phyloP scores from a whole-genome alignment of 2,888 invertebrate genomes.

The Stenodema calcarata region DNA sequence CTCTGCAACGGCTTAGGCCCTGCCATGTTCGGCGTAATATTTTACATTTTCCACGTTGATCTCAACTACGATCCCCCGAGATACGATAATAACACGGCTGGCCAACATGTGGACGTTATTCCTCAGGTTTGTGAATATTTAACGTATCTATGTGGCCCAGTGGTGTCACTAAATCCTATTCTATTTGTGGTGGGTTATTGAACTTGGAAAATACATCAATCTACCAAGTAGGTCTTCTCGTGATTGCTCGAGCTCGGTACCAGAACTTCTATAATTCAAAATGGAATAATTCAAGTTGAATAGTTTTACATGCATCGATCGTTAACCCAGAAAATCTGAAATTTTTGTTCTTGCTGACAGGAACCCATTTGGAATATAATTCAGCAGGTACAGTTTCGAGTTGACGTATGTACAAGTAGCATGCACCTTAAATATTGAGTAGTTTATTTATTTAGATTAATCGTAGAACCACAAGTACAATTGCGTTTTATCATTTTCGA shows the following conservation, averaged over 20 bases:
- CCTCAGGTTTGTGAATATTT: slow-evolving; percentile 62
- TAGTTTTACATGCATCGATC: neutral
- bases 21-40: slow-evolving; percentile 97
- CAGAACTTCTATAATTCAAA: too few relatives aligned
- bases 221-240: too few relatives aligned
- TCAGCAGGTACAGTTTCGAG: slow-evolving; percentile 55
- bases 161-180: too few relatives aligned
- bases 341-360: slow-evolving; percentile 53
- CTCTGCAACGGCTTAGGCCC: slow-evolving; percentile 98
- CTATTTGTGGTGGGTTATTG: too few relatives aligned
- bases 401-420: neutral
- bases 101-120: slow-evolving; percentile 64
- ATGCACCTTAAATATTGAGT: neutral
- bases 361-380: slow-evolving; percentile 57
- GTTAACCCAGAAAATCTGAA: neutral
- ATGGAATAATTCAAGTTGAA: too few relatives aligned
- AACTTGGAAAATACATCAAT: too few relatives aligned
- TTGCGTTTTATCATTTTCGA: too few relatives aligned
- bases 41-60: slow-evolving; percentile 98
- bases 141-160: too few relatives aligned
- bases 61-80: slow-evolving; percentile 75
- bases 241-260: too few relatives aligned
- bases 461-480: too few relatives aligned
- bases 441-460: neutral
- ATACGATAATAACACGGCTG: slow-evolving; percentile 65